Evolutionary conservation across 2,888 invertebrate species (phyloP), one percentile per base, ranked within the genome.

Genomic region (Xestia rhomboidea): DNA sequence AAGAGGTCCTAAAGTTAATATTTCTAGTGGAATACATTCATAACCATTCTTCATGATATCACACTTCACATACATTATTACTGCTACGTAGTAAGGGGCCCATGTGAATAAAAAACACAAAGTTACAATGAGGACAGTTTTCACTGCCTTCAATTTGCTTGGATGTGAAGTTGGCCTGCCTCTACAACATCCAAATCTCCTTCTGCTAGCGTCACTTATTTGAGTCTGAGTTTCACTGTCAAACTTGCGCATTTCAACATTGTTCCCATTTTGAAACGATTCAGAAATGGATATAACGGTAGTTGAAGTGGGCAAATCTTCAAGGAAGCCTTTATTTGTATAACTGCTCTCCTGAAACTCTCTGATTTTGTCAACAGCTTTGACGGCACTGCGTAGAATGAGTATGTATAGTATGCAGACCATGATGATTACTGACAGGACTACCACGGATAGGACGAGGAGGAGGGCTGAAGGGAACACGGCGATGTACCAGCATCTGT

Each of bases 61-160:
- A 86, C 97, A 97, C 78, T 94, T 94, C 0, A 96, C 97, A 87
- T 97, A 97, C 76, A 97, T 90, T 46, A 96, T 94, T 51, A 97
- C 95, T 1, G 97, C 95, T 5, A 97, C 91, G 82, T 97, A 97
- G 88, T 97, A 97, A 0, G 97, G 97, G 7, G 95, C 94, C 97
- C 97, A 97, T 0, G 97, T 97, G 30, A 97, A 89, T 30, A 97
- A 91, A 87, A 97, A 97, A 83, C 97, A 96, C 8, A 97, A 93
- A 1, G 97, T 97, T 4, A 97, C 97, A 51, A 97, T 94, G n/a
- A 97, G 87, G 1, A 97, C 97, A 30, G 97, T 97, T 93, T 97
- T 97, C 4, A 97, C 96, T 1, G 97, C 97, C 89, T 97, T 97
- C 91, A 97, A 95, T 89, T 97, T 97, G 76, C 95, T 97, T 0